Conservation (phyloP, 2,888 invertebrate species). For the Diogma glabrata region DNA sequence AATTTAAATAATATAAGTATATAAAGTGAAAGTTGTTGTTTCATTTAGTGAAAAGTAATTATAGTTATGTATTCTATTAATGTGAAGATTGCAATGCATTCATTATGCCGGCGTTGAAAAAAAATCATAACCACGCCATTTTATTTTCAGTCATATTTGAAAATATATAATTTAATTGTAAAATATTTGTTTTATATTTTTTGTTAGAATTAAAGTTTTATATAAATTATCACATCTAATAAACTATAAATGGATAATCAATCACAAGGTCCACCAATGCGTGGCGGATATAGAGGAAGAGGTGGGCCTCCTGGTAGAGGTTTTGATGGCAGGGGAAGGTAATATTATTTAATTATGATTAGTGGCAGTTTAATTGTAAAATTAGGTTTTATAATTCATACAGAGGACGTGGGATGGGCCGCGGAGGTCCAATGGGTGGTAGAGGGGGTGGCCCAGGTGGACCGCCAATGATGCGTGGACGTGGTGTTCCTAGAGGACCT, state of each 20-base stretch:
- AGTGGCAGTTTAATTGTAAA: neutral
- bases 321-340: conserved; percentile 31
- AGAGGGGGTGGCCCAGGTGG: conserved; percentile 30
- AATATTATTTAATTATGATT: neutral
- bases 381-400: neutral
- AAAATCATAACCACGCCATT: too few species aligned
- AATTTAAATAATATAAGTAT: too few species aligned
- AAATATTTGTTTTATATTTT: too few species aligned
- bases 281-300: conserved; percentile 31
- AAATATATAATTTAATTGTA: too few species aligned
- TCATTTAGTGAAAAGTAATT: too few species aligned
- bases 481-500: conserved; percentile 27
- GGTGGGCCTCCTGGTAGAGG: conserved; percentile 32
- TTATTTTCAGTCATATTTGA: too few species aligned
- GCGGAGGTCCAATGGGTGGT: conserved; percentile 34
- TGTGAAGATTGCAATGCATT: too few species aligned
- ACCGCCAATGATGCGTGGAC: conserved; percentile 29
- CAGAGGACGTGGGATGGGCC: conserved; percentile 29
- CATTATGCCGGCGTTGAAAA: too few species aligned
- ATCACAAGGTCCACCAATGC: conserved; percentile 23
- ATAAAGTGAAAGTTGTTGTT: too few species aligned
- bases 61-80: too few species aligned
- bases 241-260: conserved; percentile 10
- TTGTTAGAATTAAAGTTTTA: too few species aligned
- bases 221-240: too few species aligned